Evolutionary conservation across 2,113 vertebrate species (phyloP).

Genomic region (Burhinus oedicnemus): DNA sequence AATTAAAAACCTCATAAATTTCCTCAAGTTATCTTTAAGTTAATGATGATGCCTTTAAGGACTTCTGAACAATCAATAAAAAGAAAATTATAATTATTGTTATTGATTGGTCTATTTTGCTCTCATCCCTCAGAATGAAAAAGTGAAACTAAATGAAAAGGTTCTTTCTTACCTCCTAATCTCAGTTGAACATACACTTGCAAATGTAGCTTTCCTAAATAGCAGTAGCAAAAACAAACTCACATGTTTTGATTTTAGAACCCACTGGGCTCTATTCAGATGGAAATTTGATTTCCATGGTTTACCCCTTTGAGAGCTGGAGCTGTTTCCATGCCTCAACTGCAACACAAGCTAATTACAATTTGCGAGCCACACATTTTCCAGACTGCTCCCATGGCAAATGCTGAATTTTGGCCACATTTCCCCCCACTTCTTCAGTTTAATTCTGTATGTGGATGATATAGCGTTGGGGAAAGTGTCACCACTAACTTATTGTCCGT

Average conservation of each 20-base stretch:
- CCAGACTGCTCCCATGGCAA: not conserved
- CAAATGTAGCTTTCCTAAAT: conserved; percentile 43
- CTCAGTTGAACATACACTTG: conserved; percentile 59
- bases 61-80: conserved; percentile 51
- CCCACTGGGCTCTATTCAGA: conserved; percentile 54
- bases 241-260: conserved; percentile 57
- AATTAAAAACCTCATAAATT: conserved; percentile 51
- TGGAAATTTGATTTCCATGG: conserved; percentile 69
- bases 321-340: not conserved
- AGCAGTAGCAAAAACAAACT: conserved; percentile 15
- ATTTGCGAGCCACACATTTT: conserved; percentile 10
- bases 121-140: conserved; percentile 54
- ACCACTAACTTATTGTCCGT: not conserved
- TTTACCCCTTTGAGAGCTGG: conserved; percentile 25
- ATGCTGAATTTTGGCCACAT: conserved; percentile 27
- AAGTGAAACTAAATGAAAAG: conserved; percentile 44
- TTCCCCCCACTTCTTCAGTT: not conserved
- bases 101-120: conserved; percentile 61
- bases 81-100: conserved; percentile 71
- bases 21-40: conserved; percentile 48
- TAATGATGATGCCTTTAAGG: conserved; percentile 58
- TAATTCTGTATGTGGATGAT: not conserved
- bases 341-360: conserved; percentile 27
- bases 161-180: conserved; percentile 57
- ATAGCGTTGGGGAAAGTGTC: not conserved